phyloP scores from a whole-genome alignment of 2,113 vertebrate genomes.

The Erythrocercus mccallii region DNA sequence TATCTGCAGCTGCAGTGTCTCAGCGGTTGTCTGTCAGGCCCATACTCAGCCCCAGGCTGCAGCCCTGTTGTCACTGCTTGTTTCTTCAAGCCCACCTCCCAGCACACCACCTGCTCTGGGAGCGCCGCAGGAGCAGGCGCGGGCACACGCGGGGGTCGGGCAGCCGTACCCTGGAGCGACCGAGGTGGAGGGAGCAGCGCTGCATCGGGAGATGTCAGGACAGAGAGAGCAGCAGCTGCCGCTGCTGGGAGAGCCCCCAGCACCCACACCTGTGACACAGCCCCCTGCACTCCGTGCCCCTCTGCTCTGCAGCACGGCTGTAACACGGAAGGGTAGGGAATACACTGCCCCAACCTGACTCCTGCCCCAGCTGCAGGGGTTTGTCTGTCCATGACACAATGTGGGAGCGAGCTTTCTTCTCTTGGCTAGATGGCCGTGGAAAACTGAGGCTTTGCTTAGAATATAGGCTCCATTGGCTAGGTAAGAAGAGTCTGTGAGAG shows the following conservation, averaged over 20 bases:
- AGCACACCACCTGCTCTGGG: not conserved
- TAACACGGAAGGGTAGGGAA: accelerated
- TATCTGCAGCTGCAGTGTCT: not conserved
- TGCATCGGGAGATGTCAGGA: not conserved
- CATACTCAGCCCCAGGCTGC: not conserved
- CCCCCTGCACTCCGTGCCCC: accelerated
- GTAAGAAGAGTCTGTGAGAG: not conserved
- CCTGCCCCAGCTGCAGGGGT: not conserved
- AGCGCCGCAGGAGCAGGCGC: accelerated
- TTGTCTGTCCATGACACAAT: accelerated
- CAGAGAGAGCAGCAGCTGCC: not conserved
- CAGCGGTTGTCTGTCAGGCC: not conserved
- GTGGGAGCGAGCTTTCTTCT: accelerated
- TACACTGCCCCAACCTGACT: accelerated
- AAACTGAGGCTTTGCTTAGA: not conserved
- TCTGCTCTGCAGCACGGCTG: not conserved
- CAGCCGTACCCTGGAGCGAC: accelerated
- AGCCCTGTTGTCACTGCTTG: not conserved
- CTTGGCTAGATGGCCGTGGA: accelerated
- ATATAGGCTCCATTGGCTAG: accelerated
- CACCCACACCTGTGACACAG: not conserved
- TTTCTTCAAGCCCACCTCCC: not conserved
- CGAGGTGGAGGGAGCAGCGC: accelerated
- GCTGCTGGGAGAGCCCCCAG: not conserved
- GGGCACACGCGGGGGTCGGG: accelerated